phyloP scores from a whole-genome alignment of 1,140 invertebrate genomes.

The Heterodera carotae region DNA sequence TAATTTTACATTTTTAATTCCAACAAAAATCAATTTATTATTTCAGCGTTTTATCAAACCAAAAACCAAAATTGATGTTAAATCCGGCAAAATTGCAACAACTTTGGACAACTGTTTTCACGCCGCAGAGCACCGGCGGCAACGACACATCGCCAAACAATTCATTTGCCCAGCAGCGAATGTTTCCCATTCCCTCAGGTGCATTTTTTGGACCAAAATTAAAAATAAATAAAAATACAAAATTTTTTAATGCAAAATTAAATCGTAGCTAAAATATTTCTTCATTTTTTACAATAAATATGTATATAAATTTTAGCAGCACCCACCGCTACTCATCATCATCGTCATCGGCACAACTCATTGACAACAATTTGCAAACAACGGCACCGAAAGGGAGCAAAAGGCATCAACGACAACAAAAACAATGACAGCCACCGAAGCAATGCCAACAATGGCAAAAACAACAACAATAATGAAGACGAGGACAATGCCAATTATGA shows the following conservation, averaged over 20 bases:
- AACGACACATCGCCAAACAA: neutral
- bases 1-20: neutral
- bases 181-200: neutral
- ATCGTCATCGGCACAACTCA: neutral
- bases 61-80: neutral
- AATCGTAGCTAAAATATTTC: too few species aligned
- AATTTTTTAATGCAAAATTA: too few species aligned
- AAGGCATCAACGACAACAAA: neutral
- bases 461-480: too few species aligned
- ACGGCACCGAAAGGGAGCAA: neutral
- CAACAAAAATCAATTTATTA: neutral
- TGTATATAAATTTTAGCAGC: neutral
- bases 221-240: too few species aligned
- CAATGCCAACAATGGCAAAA: too few species aligned
- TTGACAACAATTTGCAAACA: neutral
- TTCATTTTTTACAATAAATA: too few species aligned
- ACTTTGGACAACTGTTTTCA: conserved; percentile 9
- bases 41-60: too few species aligned
- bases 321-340: neutral
- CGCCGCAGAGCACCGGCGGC: neutral
- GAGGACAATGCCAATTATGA: too few species aligned
- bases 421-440: neutral
- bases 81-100: conserved; percentile 10
- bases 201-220: neutral
- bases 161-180: neutral